Percentiles rank a stretch among this genome's conserved stretches.
Evolutionary conservation across 2,888 invertebrate species (phyloP).

Genomic region (Dione juno): DNA sequence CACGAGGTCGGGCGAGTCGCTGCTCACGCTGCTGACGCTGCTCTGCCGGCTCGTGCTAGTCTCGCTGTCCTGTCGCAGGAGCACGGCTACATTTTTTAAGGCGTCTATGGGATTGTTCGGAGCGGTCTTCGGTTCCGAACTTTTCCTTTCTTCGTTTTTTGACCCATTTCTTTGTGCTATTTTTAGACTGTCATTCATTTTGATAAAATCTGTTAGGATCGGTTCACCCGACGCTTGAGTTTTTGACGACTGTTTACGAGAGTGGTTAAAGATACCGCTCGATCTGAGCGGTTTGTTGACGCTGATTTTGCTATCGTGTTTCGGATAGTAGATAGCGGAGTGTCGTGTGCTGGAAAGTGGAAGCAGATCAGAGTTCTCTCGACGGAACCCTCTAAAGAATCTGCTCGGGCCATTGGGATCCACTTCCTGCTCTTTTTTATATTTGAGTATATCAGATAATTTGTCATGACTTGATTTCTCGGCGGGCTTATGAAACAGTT

Average conservation of each 20-base stretch:
- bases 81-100: conserved; percentile 72
- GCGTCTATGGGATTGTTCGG: conserved; percentile 73
- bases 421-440: conserved; percentile 88
- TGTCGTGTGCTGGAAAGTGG: conserved; percentile 89
- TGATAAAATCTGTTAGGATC: conserved; percentile 87
- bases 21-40: conserved; percentile 69
- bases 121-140: conserved; percentile 58
- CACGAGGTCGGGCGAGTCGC: conserved; percentile 79
- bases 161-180: conserved; percentile 73
- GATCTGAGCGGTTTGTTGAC: conserved; percentile 83
- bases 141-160: conserved; percentile 65
- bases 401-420: conserved; percentile 88
- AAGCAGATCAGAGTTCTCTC: conserved; percentile 93
- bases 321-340: conserved; percentile 87
- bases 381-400: conserved; percentile 90
- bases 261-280: conserved; percentile 88
- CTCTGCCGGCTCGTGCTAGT: conserved; percentile 66
- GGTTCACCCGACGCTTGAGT: conserved; percentile 85
- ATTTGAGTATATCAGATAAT: conserved; percentile 79
- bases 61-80: conserved; percentile 70
- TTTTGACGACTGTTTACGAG: conserved; percentile 83
- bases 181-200: conserved; percentile 80
- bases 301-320: conserved; percentile 76
- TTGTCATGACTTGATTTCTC: conserved; percentile 76
- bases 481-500: conserved; percentile 64